Evolutionary conservation across 2,797 vertebrate species (phyloP).

Genomic region (Pseudomugil gertrudae): DNA sequence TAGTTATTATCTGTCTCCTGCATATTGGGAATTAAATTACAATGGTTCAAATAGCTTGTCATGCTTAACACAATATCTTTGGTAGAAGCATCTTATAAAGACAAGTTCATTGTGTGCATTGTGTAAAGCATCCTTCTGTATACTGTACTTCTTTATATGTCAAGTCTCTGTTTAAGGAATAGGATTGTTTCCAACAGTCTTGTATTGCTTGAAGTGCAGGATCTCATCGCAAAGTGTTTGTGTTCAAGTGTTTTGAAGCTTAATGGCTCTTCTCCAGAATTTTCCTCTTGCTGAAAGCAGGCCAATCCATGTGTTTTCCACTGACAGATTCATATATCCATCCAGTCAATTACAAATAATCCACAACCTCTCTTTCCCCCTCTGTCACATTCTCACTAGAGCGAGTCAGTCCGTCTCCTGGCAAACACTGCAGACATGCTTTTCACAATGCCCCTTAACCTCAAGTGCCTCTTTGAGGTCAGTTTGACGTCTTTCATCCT

Average conservation of each 20-base stretch:
- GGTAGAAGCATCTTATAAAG: conserved; percentile 19
- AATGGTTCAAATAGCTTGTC: background rate
- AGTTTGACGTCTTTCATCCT: conserved; percentile 74
- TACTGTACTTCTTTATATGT: background rate
- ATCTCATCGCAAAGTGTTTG: background rate
- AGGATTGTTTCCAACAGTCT: background rate
- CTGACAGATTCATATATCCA: conserved; percentile 5
- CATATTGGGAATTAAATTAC: background rate
- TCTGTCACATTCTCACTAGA: conserved; percentile 32
- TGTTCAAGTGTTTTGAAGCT: conserved; percentile 7
- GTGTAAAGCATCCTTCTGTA: background rate
- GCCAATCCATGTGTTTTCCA: background rate
- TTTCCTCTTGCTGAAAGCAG: background rate
- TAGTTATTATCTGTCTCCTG: background rate
- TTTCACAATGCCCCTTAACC: conserved; percentile 80
- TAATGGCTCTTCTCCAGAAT: conserved; percentile 8
- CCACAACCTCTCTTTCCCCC: background rate
- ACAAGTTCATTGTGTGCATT: conserved; percentile 33
- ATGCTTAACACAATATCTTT: conserved; percentile 21
- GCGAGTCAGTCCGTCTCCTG: conserved; percentile 76
- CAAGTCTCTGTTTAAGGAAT: conserved; percentile 6
- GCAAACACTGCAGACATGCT: conserved; percentile 84
- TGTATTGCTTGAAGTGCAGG: conserved; percentile 5
- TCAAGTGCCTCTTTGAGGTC: conserved; percentile 66
- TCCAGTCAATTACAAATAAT: background rate